Conservation (phyloP, 2,113 vertebrate species). For the Beaufortia kweichowensis region DNA sequence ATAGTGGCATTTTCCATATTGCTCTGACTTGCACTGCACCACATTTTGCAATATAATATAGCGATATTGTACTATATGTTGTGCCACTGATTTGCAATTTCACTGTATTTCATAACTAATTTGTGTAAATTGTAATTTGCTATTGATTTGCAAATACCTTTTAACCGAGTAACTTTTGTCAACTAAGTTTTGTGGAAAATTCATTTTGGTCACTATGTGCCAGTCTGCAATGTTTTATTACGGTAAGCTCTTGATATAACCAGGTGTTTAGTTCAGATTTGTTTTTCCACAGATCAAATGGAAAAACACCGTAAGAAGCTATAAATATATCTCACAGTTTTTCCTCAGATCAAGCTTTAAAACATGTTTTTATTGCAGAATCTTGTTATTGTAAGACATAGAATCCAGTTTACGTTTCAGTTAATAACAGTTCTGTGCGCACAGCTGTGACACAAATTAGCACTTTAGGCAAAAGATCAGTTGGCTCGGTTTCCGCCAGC, state of each 20-base stretch:
- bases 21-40: no score
- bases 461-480: slow-evolving; percentile 72
- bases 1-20: no score
- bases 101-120: no score
- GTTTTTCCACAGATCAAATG: slow-evolving; percentile 74
- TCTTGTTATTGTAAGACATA: slow-evolving; percentile 73
- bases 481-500: slow-evolving; percentile 70
- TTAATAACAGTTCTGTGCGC: slow-evolving; percentile 76
- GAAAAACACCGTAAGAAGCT: slow-evolving; percentile 71
- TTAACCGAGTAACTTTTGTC: not conserved
- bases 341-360: slow-evolving; percentile 61
- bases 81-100: no score
- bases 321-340: slow-evolving; percentile 70
- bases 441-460: slow-evolving; percentile 75
- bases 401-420: slow-evolving; percentile 77
- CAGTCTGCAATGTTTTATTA: slow-evolving; percentile 32
- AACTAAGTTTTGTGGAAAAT: slow-evolving; percentile 16
- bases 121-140: not conserved
- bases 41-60: no score
- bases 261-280: slow-evolving; percentile 73
- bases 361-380: slow-evolving; percentile 74
- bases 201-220: no score
- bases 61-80: no score
- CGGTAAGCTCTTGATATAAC: slow-evolving; percentile 55
- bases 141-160: not conserved